Base-by-base conservation (phyloP, 2,888 invertebrate genomes). In the Callinectes sapidus region DNA sequence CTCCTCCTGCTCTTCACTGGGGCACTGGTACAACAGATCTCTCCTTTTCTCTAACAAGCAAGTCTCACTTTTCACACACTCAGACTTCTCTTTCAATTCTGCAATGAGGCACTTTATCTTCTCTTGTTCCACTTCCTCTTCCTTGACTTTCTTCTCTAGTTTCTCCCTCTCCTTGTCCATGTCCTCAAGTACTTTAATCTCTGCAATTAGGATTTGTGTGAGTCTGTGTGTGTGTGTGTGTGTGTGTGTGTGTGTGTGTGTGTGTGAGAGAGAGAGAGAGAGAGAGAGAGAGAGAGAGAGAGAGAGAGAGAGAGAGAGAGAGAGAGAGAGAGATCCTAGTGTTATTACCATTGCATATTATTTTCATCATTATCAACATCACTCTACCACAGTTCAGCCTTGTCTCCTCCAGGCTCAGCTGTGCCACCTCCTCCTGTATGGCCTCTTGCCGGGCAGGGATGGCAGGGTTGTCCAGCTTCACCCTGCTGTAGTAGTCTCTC, bases 401-500 rank as follows among this genome's bases (percentile, higher is more conserved):
- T 14, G 91, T 91, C 55, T 89, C 87, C 87, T 93, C 93, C 28
- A 93, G 54, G 23, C n/a, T 35, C 23, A 93, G 54, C n/a, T 89
- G 54, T 14, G 71, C 85, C 77, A 71, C 85, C 89, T 93, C 86
- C 61, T 48, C 54, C 18, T 2, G 23, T 16, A 89, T 85, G 16
- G 89, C 86, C 28, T 71, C 89, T 28, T 35, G 61, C 54, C 89
- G 85, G 16, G 86, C 86, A 14, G 77, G 91, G 28, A 93, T 86
- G 18, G 81, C 71, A 39, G 85, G 81, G 89, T 91, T 88, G 71
- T 91, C 91, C 87, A 93, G 93, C 85, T 71, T 48, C 39, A 93
- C 54, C 86, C 55, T 42, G 71, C 13, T 28, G 48, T 87, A 54
- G 35, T 91, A 86, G 14, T 48, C 35, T 8, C 2, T 1, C 3